Conservation (phyloP, 2,888 invertebrate genomes). For the Caradrina kadenii region DNA sequence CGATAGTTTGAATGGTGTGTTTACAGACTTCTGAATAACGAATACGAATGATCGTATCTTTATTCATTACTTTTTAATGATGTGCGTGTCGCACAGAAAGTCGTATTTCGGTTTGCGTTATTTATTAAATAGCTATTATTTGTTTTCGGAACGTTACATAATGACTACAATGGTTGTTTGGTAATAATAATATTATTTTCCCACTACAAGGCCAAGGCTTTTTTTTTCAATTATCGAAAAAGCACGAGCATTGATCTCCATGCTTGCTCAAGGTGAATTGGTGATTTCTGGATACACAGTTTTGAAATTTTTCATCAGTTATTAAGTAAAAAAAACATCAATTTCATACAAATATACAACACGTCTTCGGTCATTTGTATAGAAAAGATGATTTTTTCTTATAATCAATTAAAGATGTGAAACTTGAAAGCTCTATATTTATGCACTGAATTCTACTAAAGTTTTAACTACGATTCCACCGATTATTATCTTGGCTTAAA, state of each 20-base stretch:
- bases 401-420: no score
- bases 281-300: no score
- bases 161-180: slow-evolving; percentile 2
- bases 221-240: not conserved
- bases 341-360: no score
- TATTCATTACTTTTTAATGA: slow-evolving; percentile 44
- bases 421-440: no score
- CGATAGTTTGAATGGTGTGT: not conserved
- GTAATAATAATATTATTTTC: not conserved
- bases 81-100: slow-evolving; percentile 37
- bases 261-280: no score
- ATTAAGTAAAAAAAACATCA: no score
- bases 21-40: slow-evolving; percentile 15
- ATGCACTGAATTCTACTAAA: no score
- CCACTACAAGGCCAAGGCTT: not conserved
- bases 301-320: no score
- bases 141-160: slow-evolving; percentile 2
- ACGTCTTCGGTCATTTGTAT: no score
- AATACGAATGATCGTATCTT: slow-evolving; percentile 37
- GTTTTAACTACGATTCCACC: no score
- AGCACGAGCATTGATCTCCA: not conserved
- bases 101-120: slow-evolving; percentile 2
- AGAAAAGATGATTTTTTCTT: no score
- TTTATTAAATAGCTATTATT: slow-evolving; percentile 31
- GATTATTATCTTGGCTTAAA: not conserved